Evolutionary conservation across 1,140 invertebrate species (phyloP).

Genomic region (Leptopilina boulardi): DNA sequence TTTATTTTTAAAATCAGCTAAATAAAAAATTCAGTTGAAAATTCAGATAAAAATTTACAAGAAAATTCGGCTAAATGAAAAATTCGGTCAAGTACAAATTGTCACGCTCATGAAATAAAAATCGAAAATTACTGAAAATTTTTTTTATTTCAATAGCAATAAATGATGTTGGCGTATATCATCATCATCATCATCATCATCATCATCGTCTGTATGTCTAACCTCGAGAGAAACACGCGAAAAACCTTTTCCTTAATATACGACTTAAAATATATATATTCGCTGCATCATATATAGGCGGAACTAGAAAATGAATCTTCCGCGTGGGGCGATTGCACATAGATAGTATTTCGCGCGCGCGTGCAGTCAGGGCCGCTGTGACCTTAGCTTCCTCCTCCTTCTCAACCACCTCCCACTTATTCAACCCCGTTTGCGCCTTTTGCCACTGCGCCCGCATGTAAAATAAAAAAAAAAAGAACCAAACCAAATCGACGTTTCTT

Average conservation of each 20-base stretch:
- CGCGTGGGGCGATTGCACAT: conserved; percentile 60
- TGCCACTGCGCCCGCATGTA: conserved; percentile 36
- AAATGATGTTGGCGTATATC: conserved; percentile 1
- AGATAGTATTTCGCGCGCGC: conserved; percentile 71
- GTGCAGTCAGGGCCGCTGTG: conserved; percentile 75
- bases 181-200: conserved; percentile 5
- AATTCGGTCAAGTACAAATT: too few species aligned
- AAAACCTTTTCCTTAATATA: conserved; percentile 33
- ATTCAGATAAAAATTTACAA: too few species aligned
- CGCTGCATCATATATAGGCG: conserved; percentile 50
- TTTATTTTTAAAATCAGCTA: too few species aligned
- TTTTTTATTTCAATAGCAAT: background rate
- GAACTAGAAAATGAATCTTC: conserved; percentile 72
- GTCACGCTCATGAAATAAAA: too few species aligned
- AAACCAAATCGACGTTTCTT: conserved; percentile 38
- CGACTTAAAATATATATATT: conserved; percentile 15
- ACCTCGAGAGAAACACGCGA: conserved; percentile 42
- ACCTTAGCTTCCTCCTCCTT: conserved; percentile 67
- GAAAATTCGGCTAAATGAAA: too few species aligned
- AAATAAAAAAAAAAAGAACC: too few species aligned
- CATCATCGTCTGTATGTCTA: conserved; percentile 25
- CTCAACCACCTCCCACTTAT: background rate
- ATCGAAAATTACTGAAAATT: background rate
- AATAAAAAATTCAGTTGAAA: too few species aligned
- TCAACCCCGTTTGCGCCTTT: too few species aligned